phyloP scores from a whole-genome alignment of 2,113 vertebrate genomes.

The Thinocorus orbignyianus region DNA sequence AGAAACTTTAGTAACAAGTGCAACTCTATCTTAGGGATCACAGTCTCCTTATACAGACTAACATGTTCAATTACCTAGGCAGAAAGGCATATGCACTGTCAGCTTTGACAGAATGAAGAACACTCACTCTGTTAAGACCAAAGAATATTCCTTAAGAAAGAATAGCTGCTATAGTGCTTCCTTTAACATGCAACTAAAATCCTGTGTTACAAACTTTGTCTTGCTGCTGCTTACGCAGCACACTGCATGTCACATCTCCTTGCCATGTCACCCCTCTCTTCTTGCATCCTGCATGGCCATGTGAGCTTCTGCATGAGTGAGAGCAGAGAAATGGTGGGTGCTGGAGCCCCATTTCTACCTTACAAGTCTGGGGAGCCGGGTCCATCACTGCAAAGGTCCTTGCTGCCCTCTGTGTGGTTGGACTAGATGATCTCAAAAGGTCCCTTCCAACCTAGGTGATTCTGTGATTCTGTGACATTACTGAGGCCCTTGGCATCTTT shows the following conservation, averaged over 20 bases:
- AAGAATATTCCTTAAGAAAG: background rate
- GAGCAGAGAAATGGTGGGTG: background rate
- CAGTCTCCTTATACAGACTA: background rate
- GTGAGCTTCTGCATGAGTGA: rapidly evolving
- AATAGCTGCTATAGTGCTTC: background rate
- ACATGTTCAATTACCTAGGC: background rate
- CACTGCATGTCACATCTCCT: background rate
- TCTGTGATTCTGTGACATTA: too few relatives aligned
- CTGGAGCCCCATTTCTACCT: background rate
- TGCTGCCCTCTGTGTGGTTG: background rate
- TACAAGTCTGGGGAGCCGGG: rapidly evolving
- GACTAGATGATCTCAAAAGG: too few relatives aligned
- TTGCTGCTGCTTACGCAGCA: background rate
- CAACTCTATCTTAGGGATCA: background rate
- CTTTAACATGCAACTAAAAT: background rate
- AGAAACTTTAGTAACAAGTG: background rate
- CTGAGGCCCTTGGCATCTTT: background rate
- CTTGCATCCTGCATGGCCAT: rapidly evolving
- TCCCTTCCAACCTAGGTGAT: too few relatives aligned
- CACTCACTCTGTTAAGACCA: background rate
- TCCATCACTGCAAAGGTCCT: background rate
- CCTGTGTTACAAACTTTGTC: background rate
- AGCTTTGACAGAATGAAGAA: background rate
- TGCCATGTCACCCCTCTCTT: rapidly evolving
- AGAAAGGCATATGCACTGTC: background rate